Base-by-base conservation (phyloP, 2,888 invertebrate species). In the Polietes domitor region DNA sequence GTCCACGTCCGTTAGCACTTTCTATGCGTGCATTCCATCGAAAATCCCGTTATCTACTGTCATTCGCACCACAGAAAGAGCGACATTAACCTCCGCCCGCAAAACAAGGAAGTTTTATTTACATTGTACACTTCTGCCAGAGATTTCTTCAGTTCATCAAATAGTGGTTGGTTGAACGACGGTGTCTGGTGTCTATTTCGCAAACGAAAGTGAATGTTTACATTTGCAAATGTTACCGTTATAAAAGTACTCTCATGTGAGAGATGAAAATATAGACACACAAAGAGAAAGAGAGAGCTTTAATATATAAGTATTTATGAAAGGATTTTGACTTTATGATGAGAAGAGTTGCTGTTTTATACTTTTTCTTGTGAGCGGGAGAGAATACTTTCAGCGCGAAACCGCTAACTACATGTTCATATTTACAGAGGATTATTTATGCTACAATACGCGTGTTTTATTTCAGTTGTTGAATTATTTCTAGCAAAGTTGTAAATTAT, bases 1-100 rank as follows among this genome's bases (percentile, higher is more conserved):
- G 68, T 2, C 47, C 78, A 79, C 84, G 77, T 74, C 83, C 77
- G 84, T 84, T 79, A 76, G 76, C 84, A 79, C 80, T 43, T 75
- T 37, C 53, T 68, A 17, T 76, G 12, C 77, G 85, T 86, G 84
- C 85, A 82, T 72, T 75, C 75, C 77, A 68, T 73, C 75, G 61
- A 70, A 76, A 84, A 79, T 81, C 65, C 79, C 84, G 85, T 85
- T 84, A 77, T 75, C 72, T 77, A 86, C 86, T 86, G 84, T 79
- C 79, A 17, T 73, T 47, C 68, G 58, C 10, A 12, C 21, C 68
- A 21, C 41, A 24, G 21, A 24, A 24, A 82, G 72, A 80, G 61
- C 77, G 70, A 32, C 61, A 63, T 73, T 70, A 78, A 63, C 55
- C 50, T 80, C 79, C 73, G 73, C 80, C 41, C 32, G 32, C 9